Percentiles rank a stretch among this genome's conserved stretches.
These are phyloP conservation scores for Manis pentadactyla DNA, from an alignment of 2,797 vertebrate genomes.

Conservation along the genomic window DNA sequence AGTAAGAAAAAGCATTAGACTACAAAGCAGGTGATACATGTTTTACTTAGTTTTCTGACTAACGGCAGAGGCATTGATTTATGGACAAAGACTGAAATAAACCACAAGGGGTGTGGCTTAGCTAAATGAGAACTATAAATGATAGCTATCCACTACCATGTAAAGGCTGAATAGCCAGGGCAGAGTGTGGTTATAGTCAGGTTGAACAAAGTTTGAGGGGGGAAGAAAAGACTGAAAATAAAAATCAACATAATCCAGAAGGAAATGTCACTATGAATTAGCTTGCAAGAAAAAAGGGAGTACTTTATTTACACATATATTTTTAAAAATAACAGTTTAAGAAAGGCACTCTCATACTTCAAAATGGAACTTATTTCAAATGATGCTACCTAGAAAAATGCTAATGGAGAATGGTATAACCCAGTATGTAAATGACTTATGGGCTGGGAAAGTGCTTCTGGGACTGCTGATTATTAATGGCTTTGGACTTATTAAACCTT, in stretches of 20 bases:
- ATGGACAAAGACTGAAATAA: constrained; percentile 37
- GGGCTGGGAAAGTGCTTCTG: not conserved
- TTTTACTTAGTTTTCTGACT: constrained; percentile 46
- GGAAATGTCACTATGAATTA: not conserved
- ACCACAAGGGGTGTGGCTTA: not conserved
- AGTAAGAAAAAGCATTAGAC: not conserved
- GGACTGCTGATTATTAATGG: not conserved
- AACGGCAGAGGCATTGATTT: constrained; percentile 1
- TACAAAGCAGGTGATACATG: not conserved
- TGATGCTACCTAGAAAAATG: not conserved
- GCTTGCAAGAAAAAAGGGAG: not conserved
- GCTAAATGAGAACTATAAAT: not conserved
- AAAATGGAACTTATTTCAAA: not conserved
- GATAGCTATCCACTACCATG: not conserved
- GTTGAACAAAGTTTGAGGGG: not conserved
- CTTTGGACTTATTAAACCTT: not conserved
- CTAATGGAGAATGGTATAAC: not conserved
- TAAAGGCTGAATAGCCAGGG: not conserved
- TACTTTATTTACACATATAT: not conserved
- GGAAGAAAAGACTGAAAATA: not conserved
- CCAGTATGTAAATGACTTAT: not conserved
- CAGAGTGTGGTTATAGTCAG: constrained; percentile 28
- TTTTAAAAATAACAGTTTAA: not conserved
- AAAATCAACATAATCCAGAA: not conserved
- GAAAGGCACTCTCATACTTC: not conserved